These are phyloP conservation scores for Dasypolia templi DNA, from an alignment of 2,888 invertebrate genomes.

Conservation along the genomic window DNA sequence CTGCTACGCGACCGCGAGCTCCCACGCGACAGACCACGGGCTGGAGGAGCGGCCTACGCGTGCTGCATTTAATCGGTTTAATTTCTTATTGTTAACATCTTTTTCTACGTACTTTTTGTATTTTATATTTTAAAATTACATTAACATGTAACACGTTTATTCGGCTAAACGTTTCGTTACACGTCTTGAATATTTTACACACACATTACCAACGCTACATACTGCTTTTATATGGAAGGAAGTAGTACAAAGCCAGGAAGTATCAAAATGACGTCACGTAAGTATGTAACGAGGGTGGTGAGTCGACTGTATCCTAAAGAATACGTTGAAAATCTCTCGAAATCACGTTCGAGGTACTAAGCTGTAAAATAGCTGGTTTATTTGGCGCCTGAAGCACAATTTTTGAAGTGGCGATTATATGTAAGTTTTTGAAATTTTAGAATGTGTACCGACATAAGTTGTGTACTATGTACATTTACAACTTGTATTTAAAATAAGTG, in stretches of 20 bases:
- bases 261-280: constrained; percentile 49
- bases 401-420: constrained; percentile 6
- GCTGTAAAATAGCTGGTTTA: constrained; percentile 27
- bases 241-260: constrained; percentile 26
- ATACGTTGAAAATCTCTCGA: constrained; percentile 23
- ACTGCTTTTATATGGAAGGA: constrained; percentile 11
- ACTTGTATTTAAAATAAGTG: too few relatives aligned
- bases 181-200: constrained; percentile 36
- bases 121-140: too few relatives aligned
- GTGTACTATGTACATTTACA: neutral
- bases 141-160: too few relatives aligned
- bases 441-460: neutral
- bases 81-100: too few relatives aligned
- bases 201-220: constrained; percentile 4
- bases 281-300: constrained; percentile 36
- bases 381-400: constrained; percentile 9
- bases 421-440: neutral
- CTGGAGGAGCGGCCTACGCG: too few relatives aligned
- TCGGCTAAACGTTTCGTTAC: too few relatives aligned
- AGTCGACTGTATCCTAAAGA: constrained; percentile 10
- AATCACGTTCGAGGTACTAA: constrained; percentile 40
- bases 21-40: too few relatives aligned
- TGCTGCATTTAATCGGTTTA: too few relatives aligned
- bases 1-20: too few relatives aligned
- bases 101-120: too few relatives aligned